Evolutionary conservation across 2,797 vertebrate genomes (phyloP), one percentile per base, ranked within the genome.

Genomic region (Notolepis coatsorum): DNA sequence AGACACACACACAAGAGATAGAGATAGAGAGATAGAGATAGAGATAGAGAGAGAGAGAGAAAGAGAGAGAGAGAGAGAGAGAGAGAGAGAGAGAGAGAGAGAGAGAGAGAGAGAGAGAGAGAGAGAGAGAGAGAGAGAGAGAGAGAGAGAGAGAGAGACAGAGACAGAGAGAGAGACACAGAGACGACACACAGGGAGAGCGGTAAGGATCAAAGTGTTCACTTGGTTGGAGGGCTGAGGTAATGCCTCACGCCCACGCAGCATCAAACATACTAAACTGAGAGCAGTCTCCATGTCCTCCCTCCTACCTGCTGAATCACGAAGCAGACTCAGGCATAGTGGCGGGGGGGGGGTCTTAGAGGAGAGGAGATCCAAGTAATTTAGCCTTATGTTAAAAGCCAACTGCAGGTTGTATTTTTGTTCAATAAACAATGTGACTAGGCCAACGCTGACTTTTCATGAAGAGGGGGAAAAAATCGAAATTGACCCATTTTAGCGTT

Each of bases 231-330:
- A 76, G 75, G 74, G 68, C 61, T 79, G 12, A 58, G 66, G 75
- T 65, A 82, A 66, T 75, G 74, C 75, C 68, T 68, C 54, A 48
- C 65, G 71, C 75, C 77, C 75, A 74, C 66, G 28, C 43, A 12
- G 61, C 63, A 73, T 74, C 55, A 70, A 78, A 88, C 74, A 77
- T 65, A 71, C 83, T 87, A 84, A 88, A 85, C 82, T 56, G 61
- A 81, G 71, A 57, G 1, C 69, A 20, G 52, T 39, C 65, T 65
- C 51, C 18, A 15, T 57, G 57, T 70, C 74, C 60, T 66, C 71
- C 68, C 70, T 48, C 66, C 66, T 17, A 71, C 73, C 75, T 4
- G 5, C 78, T 89, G 88, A 86, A 87, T 79, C 46, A 81, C 72
- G 68, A 83, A 86, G 65, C 21, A 80, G 67, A 37, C 59, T 28